Conservation (phyloP, 2,797 vertebrate genomes). For the Dipus sagitta region DNA sequence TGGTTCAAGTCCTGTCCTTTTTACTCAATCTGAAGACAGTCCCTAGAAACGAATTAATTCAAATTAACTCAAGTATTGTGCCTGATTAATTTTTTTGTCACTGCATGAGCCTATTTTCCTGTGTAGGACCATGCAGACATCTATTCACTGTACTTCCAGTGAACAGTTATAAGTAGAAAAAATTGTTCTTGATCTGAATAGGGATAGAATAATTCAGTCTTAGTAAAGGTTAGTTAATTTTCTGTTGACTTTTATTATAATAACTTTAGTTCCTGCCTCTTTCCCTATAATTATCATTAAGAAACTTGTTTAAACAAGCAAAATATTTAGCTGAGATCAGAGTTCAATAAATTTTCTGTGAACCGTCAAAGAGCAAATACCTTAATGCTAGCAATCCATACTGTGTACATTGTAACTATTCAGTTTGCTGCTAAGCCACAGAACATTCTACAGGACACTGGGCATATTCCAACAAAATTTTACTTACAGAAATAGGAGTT, state of each 20-base stretch:
- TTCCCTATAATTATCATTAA: neutral
- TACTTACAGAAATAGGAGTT: neutral
- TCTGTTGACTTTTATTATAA: neutral
- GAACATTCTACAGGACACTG: neutral
- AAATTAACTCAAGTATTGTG: neutral
- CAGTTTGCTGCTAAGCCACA: neutral
- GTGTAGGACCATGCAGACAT: too few relatives aligned
- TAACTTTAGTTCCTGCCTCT: neutral
- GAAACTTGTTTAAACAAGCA: neutral
- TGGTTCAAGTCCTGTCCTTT: conserved; percentile 6
- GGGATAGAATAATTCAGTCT: neutral
- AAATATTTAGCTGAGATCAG: neutral
- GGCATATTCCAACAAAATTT: conserved; percentile 1
- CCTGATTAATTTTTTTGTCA: neutral
- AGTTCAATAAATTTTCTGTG: neutral
- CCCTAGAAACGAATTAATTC: neutral
- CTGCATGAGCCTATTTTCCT: too few relatives aligned
- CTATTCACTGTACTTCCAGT: too few relatives aligned
- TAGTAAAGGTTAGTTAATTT: neutral
- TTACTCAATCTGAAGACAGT: neutral
- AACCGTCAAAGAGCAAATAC: neutral
- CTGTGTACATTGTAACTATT: neutral
- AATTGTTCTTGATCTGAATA: neutral
- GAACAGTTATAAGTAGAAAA: neutral
- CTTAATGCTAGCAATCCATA: neutral